Percentiles rank a stretch among this genome's conserved stretches.
Conservation (phyloP, 2,888 invertebrate genomes). For the Beris chalybata region DNA sequence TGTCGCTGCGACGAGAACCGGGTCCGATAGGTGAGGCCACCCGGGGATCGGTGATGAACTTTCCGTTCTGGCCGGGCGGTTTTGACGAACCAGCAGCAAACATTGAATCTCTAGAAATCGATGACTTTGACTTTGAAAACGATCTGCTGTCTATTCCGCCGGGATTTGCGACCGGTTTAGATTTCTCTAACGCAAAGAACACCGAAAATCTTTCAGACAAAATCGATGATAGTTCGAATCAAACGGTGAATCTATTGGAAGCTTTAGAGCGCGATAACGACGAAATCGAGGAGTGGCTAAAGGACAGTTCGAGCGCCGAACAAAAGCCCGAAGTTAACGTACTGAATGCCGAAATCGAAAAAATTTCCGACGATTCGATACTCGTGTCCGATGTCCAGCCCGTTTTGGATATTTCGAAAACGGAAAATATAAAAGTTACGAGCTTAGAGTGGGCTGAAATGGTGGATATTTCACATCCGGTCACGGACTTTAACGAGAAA, state of each 20-base stretch:
- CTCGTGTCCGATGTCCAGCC: slow-evolving; percentile 5
- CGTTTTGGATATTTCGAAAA: slow-evolving; percentile 39
- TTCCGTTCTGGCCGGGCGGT: slow-evolving; percentile 87
- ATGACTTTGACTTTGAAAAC: slow-evolving; percentile 54
- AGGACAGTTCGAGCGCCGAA: slow-evolving; percentile 34
- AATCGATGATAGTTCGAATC: slow-evolving; percentile 37
- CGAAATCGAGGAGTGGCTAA: slow-evolving; percentile 52
- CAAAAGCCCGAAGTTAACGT: slow-evolving; percentile 7
- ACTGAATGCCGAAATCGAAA: slow-evolving; percentile 1
- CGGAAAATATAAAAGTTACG: slow-evolving; percentile 52
- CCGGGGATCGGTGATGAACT: slow-evolving; percentile 76
- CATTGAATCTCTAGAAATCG: slow-evolving; percentile 17
- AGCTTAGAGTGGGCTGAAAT: slow-evolving; percentile 81
- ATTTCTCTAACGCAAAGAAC: slow-evolving; percentile 54
- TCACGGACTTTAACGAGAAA: slow-evolving; percentile 76
- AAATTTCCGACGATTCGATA: slow-evolving; percentile 56
- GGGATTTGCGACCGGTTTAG: slow-evolving; percentile 64
- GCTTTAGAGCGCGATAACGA: slow-evolving; percentile 48
- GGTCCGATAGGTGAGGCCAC: slow-evolving; percentile 70
- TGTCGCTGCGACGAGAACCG: slow-evolving; percentile 79
- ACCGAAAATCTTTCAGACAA: slow-evolving; percentile 38
- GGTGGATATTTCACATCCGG: slow-evolving; percentile 79
- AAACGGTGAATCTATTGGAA: slow-evolving; percentile 50
- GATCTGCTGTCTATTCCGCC: slow-evolving; percentile 65
- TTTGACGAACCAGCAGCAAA: slow-evolving; percentile 61